Base-by-base conservation (phyloP, 1,140 invertebrate species). In the Anadara kagoshimensis region DNA sequence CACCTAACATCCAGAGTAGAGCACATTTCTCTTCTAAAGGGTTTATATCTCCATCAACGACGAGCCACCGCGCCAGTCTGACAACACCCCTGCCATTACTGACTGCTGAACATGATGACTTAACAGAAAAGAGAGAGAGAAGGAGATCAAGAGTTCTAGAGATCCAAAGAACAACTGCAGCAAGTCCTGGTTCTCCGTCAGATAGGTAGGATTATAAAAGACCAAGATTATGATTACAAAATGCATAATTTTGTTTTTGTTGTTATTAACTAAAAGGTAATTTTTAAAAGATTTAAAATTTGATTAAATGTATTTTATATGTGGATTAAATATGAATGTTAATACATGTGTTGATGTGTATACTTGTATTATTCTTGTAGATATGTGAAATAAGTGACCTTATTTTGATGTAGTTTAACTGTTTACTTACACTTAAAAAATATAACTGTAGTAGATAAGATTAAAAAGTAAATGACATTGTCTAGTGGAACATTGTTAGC, bases 51-150 rank as follows among this genome's bases (percentile, higher is more conserved):
- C 85, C 85, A 61, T 80, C 82, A 12, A 80, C 83, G 0, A 78
- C 79, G 26, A 70, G 80, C 3, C 76, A 82, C 68, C 49, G 73
- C 58, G n/a, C n/a, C n/a, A 70, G 77, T 16, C 61, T 83, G 20
- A 54, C 59, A 29, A 82, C 73, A 62, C 78, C 78, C 3, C 65
- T 69, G 12, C 64, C 79, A 22, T 51, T 77, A 44, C 65, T 80
- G 41, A 75, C 71, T 22, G 64, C 57, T 64, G 71, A 75, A 54
- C 69, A 88, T 71, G 83, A 89, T 77, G 88, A 89, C 81, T 86
- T 84, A 63, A 79, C 82, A 53, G 89, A 90, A 69, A 85, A 82
- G 65, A 80, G 81, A 51, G 83, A 87, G 56, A 73, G 86, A 49
- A 83, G 85, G 16, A 69, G 81, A 11, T 87, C 81, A 36, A 78